Conservation (phyloP, 2,113 vertebrate genomes). For the Pangasianodon gigas region DNA sequence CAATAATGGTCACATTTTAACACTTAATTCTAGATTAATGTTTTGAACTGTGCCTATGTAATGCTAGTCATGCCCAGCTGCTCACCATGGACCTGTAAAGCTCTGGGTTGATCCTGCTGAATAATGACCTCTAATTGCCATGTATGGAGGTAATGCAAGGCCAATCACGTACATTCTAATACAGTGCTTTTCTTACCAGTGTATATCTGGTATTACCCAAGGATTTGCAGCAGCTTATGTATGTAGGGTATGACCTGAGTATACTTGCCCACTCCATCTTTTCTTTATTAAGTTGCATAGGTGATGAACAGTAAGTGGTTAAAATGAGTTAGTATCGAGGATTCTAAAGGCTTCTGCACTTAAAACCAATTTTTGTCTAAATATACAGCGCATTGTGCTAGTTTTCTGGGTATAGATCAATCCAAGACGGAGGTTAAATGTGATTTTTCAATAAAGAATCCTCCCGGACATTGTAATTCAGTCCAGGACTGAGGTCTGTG, state of each 20-base stretch:
- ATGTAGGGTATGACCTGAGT: not conserved
- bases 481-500: conserved; percentile 22
- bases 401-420: not conserved
- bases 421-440: conserved; percentile 22
- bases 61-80: not conserved
- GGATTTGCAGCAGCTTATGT: not conserved
- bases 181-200: not conserved
- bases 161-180: not conserved
- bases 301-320: conserved; percentile 2
- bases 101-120: not conserved
- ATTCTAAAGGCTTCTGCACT: not conserved
- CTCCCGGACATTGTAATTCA: conserved; percentile 37
- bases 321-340: conserved; percentile 10
- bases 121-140: not conserved
- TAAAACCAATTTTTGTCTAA: conserved; percentile 21
- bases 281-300: conserved; percentile 23
- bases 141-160: not conserved
- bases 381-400: not conserved
- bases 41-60: not conserved
- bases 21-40: not conserved
- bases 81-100: not conserved
- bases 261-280: not conserved
- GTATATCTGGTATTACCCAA: too few species aligned
- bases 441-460: conserved; percentile 30
- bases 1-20: not conserved